These are phyloP conservation scores for Phenganax stokvisi DNA, from an alignment of 92 coral and sea anemone genomes.

Conservation along the genomic window DNA sequence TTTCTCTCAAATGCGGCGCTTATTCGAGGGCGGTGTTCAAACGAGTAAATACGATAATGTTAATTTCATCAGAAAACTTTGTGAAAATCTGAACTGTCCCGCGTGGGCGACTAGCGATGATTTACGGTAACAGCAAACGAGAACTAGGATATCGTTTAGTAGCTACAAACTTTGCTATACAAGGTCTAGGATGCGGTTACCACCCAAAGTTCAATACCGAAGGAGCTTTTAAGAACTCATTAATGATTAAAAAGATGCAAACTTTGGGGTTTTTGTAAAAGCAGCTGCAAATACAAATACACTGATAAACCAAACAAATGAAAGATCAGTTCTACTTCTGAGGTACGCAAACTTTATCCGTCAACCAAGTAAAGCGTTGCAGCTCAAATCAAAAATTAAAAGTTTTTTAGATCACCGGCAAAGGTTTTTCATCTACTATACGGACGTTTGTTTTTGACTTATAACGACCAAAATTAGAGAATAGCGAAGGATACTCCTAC, in stretches of 20 bases:
- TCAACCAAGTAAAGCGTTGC: neutral
- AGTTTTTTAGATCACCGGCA: neutral
- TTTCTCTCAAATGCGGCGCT: too few species aligned
- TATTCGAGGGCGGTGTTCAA: too few species aligned
- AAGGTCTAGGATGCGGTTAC: neutral
- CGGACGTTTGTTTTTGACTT: neutral
- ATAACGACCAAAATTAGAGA: too few species aligned
- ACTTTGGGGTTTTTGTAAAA: neutral
- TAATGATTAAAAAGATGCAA: constrained; percentile 18
- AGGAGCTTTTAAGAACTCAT: neutral
- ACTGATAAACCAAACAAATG: neutral
- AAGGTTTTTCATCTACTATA: neutral
- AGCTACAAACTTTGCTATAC: neutral
- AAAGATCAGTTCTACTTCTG: neutral
- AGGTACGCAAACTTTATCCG: neutral
- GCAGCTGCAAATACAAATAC: neutral
- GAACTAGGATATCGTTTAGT: neutral
- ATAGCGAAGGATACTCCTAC: neutral
- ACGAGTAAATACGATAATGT: too few species aligned
- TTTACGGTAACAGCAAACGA: too few species aligned
- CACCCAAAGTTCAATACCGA: constrained; percentile 1
- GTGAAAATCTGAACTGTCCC: too few species aligned
- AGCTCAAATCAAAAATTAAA: neutral
- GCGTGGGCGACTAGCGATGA: too few species aligned
- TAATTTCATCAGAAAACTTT: too few species aligned